Percentiles rank a stretch among this genome's conserved stretches.
These are phyloP conservation scores for Prorops nasuta DNA, from an alignment of 1,140 invertebrate species.

Conservation along the genomic window DNA sequence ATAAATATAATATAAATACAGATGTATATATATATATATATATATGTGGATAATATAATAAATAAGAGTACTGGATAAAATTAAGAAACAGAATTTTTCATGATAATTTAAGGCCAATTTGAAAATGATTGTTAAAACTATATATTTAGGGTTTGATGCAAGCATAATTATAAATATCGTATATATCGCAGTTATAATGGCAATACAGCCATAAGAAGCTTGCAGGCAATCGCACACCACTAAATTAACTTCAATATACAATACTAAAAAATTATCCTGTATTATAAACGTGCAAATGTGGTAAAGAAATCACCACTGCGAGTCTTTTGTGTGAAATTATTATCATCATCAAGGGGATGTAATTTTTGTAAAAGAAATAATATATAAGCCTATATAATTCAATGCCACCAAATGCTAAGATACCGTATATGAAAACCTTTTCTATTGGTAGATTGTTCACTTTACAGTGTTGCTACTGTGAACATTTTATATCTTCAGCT, in stretches of 20 bases:
- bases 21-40: slow-evolving; percentile 22
- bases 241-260: slow-evolving; percentile 34
- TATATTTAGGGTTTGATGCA: slow-evolving; percentile 30
- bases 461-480: too few species aligned
- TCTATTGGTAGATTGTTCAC: too few species aligned
- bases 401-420: slow-evolving; percentile 25
- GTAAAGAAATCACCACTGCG: slow-evolving; percentile 19
- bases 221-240: slow-evolving; percentile 47
- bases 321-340: too few species aligned
- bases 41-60: slow-evolving; percentile 19
- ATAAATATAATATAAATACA: slow-evolving; percentile 24
- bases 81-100: too few species aligned
- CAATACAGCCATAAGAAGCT: slow-evolving; percentile 27
- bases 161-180: slow-evolving; percentile 22
- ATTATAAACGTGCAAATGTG: slow-evolving; percentile 29
- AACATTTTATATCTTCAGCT: too few species aligned
- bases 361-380: slow-evolving; percentile 16
- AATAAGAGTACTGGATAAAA: too few species aligned
- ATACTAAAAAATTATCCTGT: slow-evolving; percentile 32
- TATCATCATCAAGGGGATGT: slow-evolving; percentile 15
- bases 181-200: slow-evolving; percentile 14
- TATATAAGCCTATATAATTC: slow-evolving; percentile 20
- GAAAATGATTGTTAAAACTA: slow-evolving; percentile 24
- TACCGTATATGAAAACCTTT: too few species aligned
- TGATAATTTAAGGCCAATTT: slow-evolving; percentile 32